Conservation (phyloP, 2,888 invertebrate genomes). For the Meta bourneti region DNA sequence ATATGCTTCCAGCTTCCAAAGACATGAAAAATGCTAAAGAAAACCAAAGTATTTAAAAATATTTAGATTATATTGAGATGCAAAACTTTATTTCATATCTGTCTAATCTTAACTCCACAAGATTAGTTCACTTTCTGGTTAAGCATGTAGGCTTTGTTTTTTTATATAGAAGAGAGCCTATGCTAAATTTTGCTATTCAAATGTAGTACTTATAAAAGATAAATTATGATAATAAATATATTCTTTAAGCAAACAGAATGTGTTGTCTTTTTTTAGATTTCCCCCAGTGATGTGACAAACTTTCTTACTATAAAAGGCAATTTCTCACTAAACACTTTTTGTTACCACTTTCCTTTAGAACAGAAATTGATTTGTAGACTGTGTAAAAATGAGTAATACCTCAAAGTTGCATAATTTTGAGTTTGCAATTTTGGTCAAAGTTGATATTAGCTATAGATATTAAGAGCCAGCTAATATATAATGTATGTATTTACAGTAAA, state of each 20-base stretch:
- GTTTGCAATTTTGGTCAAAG: no score
- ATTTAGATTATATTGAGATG: background rate
- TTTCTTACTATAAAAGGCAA: no score
- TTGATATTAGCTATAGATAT: no score
- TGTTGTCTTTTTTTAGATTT: no score
- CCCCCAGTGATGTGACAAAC: no score
- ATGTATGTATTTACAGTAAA: no score
- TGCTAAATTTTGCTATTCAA: background rate
- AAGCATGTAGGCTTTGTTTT: background rate
- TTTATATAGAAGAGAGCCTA: background rate
- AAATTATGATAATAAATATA: background rate
- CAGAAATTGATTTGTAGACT: no score
- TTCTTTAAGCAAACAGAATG: background rate
- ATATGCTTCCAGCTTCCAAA: background rate
- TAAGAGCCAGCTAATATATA: no score
- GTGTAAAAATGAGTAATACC: no score
- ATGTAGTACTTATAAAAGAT: background rate
- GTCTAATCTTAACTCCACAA: background rate
- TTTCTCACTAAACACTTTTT: no score
- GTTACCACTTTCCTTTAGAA: no score
- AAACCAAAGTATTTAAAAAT: background rate
- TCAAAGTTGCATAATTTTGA: no score
- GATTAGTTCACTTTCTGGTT: background rate
- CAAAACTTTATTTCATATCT: background rate
- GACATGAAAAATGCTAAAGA: background rate